Evolutionary conservation across 2,797 vertebrate genomes (phyloP).

Genomic region (Carcharodon carcharias): DNA sequence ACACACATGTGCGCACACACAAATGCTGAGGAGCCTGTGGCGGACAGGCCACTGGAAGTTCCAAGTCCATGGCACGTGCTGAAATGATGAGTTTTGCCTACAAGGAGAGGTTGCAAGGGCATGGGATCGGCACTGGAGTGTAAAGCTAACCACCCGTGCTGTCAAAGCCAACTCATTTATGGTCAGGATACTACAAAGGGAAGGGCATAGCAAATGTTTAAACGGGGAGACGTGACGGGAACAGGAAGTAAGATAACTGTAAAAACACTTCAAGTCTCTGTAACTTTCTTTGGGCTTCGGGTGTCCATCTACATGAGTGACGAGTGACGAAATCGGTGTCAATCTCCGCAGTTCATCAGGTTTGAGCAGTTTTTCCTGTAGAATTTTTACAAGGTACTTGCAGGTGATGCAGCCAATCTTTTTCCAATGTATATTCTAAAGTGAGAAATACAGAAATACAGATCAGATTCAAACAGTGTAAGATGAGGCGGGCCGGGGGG

Average conservation of each 20-base stretch:
- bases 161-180: too few species aligned
- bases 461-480: not conserved
- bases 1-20: too few species aligned
- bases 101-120: not conserved
- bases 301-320: not conserved
- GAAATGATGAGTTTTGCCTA: not conserved
- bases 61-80: not conserved
- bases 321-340: not conserved
- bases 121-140: not conserved
- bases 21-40: too few species aligned
- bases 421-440: conserved; percentile 53
- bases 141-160: not conserved
- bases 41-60: not conserved
- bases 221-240: too few species aligned
- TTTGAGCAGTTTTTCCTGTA: not conserved
- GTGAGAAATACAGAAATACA: conserved; percentile 23
- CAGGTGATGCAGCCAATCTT: conserved; percentile 46
- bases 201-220: not conserved
- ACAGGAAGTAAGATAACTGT: not conserved
- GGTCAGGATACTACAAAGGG: not conserved
- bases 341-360: not conserved
- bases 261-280: not conserved
- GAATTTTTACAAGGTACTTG: conserved; percentile 44
- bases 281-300: not conserved
- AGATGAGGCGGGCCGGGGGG: conserved; percentile 44